phyloP scores from a whole-genome alignment of 2,113 vertebrate species.

The Myxocyprinus asiaticus region DNA sequence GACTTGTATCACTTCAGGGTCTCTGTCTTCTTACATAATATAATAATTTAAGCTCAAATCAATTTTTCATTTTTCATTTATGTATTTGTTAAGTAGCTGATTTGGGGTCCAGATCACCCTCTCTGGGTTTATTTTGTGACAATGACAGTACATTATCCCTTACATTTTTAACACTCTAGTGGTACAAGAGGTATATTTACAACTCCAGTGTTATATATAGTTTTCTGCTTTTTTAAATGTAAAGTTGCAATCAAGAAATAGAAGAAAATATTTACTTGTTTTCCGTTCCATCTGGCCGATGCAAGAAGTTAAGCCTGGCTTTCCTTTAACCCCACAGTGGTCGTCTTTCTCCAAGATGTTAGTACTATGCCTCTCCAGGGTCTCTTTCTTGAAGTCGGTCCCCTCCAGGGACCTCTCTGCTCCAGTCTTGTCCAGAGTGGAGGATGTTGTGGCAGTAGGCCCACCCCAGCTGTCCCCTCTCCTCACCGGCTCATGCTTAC shows the following conservation, averaged over 20 bases:
- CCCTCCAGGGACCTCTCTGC: slow-evolving; percentile 24
- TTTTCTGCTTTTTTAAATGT: no score
- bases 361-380: slow-evolving; percentile 31
- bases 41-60: no score
- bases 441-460: neutral
- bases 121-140: no score
- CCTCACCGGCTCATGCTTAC: slow-evolving; percentile 61
- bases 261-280: slow-evolving; percentile 73
- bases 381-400: neutral
- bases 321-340: slow-evolving; percentile 60
- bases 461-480: slow-evolving; percentile 69
- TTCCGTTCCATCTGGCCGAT: slow-evolving; percentile 62
- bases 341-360: slow-evolving; percentile 63
- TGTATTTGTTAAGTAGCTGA: no score
- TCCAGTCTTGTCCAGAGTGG: neutral
- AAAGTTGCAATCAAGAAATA: neutral
- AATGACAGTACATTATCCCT: no score
- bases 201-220: neutral
- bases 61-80: no score
- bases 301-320: slow-evolving; percentile 47
- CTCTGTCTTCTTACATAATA: no score
- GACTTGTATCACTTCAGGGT: no score
- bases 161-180: no score
- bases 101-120: no score
- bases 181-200: no score